phyloP scores from a whole-genome alignment of 2,888 invertebrate species.

The Zootermopsis nevadensis region DNA sequence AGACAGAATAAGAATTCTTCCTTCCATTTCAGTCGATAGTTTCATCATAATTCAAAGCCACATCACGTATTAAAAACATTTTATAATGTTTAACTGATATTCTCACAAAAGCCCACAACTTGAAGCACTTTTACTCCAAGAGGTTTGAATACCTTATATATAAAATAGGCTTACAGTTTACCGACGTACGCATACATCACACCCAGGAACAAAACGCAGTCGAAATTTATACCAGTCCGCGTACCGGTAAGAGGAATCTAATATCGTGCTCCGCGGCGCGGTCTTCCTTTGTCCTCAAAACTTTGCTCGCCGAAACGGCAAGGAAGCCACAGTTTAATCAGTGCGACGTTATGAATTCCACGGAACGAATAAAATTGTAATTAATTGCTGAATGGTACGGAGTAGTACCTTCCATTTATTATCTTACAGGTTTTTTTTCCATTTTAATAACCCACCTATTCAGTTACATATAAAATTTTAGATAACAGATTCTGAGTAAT shows the following conservation, averaged over 20 bases:
- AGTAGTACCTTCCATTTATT: constrained; percentile 1
- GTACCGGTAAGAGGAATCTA: constrained; percentile 10
- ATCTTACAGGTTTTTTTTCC: background rate
- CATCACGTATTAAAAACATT: no score
- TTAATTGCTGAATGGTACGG: background rate
- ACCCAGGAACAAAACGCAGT: constrained; percentile 6
- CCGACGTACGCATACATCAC: constrained; percentile 8
- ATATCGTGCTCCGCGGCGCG: background rate
- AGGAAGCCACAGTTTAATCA: constrained; percentile 24
- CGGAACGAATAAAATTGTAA: constrained; percentile 26
- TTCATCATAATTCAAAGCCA: no score
- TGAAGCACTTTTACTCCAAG: background rate
- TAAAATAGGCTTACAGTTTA: constrained; percentile 11
- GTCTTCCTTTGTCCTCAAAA: constrained; percentile 32
- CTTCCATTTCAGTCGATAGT: no score
- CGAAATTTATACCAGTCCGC: constrained; percentile 29
- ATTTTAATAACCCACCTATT: constrained; percentile 19
- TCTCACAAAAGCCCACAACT: background rate
- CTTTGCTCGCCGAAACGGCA: constrained; percentile 17
- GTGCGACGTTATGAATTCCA: constrained; percentile 1
- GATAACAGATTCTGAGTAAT: background rate
- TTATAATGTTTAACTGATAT: no score
- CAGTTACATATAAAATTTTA: background rate
- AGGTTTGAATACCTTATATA: background rate
- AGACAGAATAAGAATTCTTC: no score